Base-by-base conservation (phyloP, 2,888 invertebrate species). In the Sarcophaga rosellei region DNA sequence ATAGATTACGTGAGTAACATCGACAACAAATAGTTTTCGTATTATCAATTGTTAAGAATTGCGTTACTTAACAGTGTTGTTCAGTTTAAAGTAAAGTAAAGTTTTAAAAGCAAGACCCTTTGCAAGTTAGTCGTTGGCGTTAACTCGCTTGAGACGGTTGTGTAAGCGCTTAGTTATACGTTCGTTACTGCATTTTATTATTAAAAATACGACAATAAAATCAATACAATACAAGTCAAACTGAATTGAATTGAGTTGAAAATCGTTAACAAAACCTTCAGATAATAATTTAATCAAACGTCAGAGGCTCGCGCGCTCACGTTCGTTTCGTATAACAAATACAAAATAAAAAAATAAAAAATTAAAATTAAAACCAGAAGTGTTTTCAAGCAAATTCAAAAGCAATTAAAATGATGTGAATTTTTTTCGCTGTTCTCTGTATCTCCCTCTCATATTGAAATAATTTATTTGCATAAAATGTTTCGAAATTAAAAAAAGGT, bases 121-220 rank as follows among this genome's bases (percentile, higher is more conserved):
- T 89, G 89, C 89, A 89, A 90, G 90, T 92, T 90, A 92, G 92
- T 92, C 90, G 91, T 90, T 90, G 90, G 91, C 91, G 91, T 91
- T 90, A 91, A 91, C 91, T 92, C 90, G 92, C 90, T 91, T 91
- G 89, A 91, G 91, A 91, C 90, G 91, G 93, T 91, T 90, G 88
- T 83, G 73, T 44, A 89, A 88, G 88, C 89, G 89, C 87, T 91
- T 88, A 89, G 45, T 83, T 70, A 62, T 70, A 45, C 25, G 70
- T 65, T 20, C 25, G 70, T 65, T 35, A 53, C 53, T 53, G 12
- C 53, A 53, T 12, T 53, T 53, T 15, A 17, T 53, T 63, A 65
- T 23, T 15, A 23, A 53, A 57, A 10, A 47, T 23, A 57, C 35
- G 35, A 35, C 68, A 53, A 72, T 25, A n/a, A 44, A 69, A 65